A percentile compares a stretch with the other conserved stretches of the same genome.
Evolutionary conservation across 2,797 vertebrate species (phyloP).

Genomic region (Clarias fuscus): DNA sequence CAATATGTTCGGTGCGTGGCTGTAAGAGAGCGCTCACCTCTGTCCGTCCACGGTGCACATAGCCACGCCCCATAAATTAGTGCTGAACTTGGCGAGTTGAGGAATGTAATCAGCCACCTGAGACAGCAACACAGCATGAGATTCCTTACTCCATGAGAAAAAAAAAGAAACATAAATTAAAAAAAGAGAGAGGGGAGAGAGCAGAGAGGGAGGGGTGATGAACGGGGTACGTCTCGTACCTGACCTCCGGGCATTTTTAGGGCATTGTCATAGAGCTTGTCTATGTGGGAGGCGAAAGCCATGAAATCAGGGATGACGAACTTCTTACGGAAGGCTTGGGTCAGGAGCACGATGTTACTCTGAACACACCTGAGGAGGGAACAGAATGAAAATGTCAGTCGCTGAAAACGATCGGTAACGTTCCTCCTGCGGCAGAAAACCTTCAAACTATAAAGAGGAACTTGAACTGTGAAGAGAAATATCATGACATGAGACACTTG

Average conservation of each 20-base stretch:
- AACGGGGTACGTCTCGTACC: conserved; percentile 64
- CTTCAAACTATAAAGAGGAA: not conserved
- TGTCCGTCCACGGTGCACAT: conserved; percentile 88
- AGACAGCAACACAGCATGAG: conserved; percentile 28
- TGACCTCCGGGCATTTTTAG: conserved; percentile 84
- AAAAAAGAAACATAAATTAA: not conserved
- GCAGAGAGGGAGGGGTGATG: not conserved
- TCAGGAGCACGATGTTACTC: conserved; percentile 87
- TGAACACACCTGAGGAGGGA: conserved; percentile 79
- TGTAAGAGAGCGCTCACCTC: conserved; percentile 68
- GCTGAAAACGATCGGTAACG: not conserved
- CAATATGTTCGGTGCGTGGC: not conserved
- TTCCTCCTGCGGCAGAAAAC: not conserved
- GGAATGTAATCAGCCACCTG: conserved; percentile 91
- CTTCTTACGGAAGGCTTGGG: conserved; percentile 87
- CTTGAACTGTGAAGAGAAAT: not conserved
- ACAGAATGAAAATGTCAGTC: no score
- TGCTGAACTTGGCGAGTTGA: conserved; percentile 87
- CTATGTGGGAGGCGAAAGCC: conserved; percentile 83
- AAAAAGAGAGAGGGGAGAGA: not conserved
- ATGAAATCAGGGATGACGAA: conserved; percentile 89
- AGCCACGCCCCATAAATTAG: conserved; percentile 85
- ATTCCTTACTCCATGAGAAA: not conserved
- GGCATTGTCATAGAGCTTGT: conserved; percentile 81
- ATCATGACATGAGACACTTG: not conserved